These are phyloP conservation scores for Cosmia trapezina DNA, from an alignment of 2,888 invertebrate genomes.

Conservation along the genomic window DNA sequence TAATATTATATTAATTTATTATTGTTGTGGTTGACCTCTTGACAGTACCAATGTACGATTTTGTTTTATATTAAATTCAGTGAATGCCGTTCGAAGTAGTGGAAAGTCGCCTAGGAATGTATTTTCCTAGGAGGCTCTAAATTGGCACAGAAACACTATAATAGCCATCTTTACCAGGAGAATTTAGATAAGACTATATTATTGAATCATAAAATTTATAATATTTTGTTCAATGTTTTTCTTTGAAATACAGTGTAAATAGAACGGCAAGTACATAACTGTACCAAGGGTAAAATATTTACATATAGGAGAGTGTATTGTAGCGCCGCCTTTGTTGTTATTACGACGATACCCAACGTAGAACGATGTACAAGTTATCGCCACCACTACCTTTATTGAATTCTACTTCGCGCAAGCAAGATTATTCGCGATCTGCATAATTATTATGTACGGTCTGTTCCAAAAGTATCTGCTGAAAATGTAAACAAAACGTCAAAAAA, in stretches of 20 bases:
- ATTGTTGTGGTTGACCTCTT: neutral
- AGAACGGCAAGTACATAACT: neutral
- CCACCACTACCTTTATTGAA: neutral
- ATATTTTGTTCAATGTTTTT: neutral
- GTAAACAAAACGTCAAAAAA: neutral
- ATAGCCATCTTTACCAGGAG: slow-evolving; percentile 2
- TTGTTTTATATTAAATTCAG: neutral
- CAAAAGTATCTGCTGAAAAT: neutral
- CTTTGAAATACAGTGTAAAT: slow-evolving; percentile 4
- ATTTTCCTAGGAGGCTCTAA: neutral
- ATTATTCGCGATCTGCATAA: neutral
- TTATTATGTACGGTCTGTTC: neutral
- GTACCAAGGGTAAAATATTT: neutral
- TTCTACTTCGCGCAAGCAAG: too few relatives aligned
- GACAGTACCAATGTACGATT: neutral
- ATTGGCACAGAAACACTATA: slow-evolving; percentile 1
- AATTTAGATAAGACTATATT: neutral
- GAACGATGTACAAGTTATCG: neutral
- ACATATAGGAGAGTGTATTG: neutral
- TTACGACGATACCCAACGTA: neutral
- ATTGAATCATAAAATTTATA: slow-evolving; percentile 16
- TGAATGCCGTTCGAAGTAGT: neutral
- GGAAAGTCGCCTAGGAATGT: neutral
- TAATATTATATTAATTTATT: neutral
- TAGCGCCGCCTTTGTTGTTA: neutral